Base-by-base conservation (phyloP, 2,888 invertebrate genomes). In the Dryadula phaetusa region DNA sequence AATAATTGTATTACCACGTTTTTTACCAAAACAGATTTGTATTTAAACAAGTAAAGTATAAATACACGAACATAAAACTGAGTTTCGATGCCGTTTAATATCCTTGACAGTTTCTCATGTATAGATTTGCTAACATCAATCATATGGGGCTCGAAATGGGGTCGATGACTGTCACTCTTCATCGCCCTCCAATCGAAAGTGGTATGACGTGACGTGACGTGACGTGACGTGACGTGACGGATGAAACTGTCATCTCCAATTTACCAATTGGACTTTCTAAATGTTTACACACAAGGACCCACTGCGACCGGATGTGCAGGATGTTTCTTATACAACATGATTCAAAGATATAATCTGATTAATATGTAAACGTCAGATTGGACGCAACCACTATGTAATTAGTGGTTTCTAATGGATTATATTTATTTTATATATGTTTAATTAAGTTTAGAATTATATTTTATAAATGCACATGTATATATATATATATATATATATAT, bases 221-320 rank as follows among this genome's bases (percentile, higher is more conserved):
- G 67, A 56, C 64, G 67, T 49, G 52, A 49, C 49, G 52, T 60
- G 52, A 52, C 32, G 58, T 65, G 67, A 56, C 64, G 67, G 70
- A 62, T 58, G 44, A 46, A 52, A 25, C 61, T 64, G 70, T 62
- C 61, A 70, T 44, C 61, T 56, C 37, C 54, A n/a, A 56, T 69
- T 49, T 66, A 49, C 42, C 54, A 62, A 56, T 63, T 53, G 68
- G 28, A 70, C 70, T 70, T 70, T 70, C 70, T 68, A 68, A 69
- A 69, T 47, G 10, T 46, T 47, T 64, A 60, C 46, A 18, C 25
- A 22, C 32, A 44, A 46, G 46, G 60, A 60, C 28, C 6, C 22
- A 20, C n/a, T 20, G 54, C 40, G 56, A 54, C 63, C 68, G 68
- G 68, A 68, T 66, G 14, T 56, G 58, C 58, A 52, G 34, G 47